Evolutionary conservation across 2,113 vertebrate species (phyloP).

Genomic region (Uria lomvia): DNA sequence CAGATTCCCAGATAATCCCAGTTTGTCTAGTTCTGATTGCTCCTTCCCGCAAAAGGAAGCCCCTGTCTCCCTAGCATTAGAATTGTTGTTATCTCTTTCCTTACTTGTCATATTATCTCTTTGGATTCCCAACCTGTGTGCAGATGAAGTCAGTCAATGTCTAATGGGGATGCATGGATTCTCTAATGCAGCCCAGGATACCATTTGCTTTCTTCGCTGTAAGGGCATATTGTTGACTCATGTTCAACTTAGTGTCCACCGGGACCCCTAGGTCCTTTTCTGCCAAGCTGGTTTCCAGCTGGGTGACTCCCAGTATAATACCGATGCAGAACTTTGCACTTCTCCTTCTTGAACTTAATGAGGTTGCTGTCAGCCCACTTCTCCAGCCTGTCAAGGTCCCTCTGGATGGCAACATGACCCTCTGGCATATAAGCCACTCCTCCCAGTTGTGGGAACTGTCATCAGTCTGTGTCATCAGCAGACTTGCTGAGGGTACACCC

Average conservation of each 20-base stretch:
- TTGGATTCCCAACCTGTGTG: not conserved
- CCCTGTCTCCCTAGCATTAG: fast-evolving
- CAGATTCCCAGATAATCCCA: not conserved
- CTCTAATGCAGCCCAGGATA: not conserved
- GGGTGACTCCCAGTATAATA: not conserved
- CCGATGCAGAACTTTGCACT: not conserved
- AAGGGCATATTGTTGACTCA: not conserved
- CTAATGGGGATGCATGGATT: not conserved
- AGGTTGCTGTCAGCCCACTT: not conserved
- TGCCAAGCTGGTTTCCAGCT: not conserved
- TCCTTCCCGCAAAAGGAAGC: not conserved
- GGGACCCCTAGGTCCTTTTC: not conserved
- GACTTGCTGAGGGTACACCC: not conserved
- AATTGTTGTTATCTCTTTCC: not conserved
- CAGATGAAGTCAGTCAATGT: not conserved
- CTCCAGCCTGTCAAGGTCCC: not conserved
- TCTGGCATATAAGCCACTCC: not conserved
- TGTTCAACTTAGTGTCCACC: not conserved
- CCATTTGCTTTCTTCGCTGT: not conserved
- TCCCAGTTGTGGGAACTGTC: not conserved
- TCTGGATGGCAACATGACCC: not conserved
- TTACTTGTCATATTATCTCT: not conserved
- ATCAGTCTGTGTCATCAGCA: not conserved
- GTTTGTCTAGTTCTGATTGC: not conserved
- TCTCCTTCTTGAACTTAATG: not conserved